Evolutionary conservation across 2,888 invertebrate species (phyloP).

Genomic region (Habroteleia sp.): DNA sequence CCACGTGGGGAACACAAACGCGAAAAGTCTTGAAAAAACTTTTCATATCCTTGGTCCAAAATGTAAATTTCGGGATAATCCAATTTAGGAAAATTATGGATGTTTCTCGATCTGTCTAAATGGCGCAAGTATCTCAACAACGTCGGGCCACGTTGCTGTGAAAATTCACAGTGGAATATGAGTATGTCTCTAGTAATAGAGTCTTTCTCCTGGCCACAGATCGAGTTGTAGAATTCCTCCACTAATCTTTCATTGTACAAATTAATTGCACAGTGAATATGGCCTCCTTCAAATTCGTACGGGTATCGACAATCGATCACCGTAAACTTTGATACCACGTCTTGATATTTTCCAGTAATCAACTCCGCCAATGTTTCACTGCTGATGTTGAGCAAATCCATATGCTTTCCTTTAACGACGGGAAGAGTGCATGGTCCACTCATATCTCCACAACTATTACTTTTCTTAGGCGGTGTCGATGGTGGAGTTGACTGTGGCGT

Average conservation of each 20-base stretch:
- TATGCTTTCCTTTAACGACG: too few species aligned
- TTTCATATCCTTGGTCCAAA: slow-evolving; percentile 93
- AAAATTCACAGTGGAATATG: slow-evolving; percentile 97
- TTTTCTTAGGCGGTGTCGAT: too few species aligned
- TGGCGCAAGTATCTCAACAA: slow-evolving; percentile 92
- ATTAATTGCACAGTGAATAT: slow-evolving; percentile 92
- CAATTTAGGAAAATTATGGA: slow-evolving; percentile 90
- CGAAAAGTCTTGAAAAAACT: slow-evolving; percentile 85
- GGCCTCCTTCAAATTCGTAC: slow-evolving; percentile 96
- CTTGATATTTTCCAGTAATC: too few species aligned
- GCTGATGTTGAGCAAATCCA: too few species aligned
- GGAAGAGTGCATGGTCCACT: too few species aligned
- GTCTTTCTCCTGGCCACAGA: too few species aligned
- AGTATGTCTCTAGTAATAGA: too few species aligned
- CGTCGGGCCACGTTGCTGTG: slow-evolving; percentile 96
- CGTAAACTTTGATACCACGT: too few species aligned
- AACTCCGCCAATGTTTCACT: too few species aligned
- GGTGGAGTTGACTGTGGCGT: too few species aligned
- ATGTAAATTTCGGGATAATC: slow-evolving; percentile 96
- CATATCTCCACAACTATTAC: too few species aligned
- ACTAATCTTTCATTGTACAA: slow-evolving; percentile 91
- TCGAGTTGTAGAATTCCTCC: slow-evolving; percentile 82
- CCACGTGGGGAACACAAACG: neutral
- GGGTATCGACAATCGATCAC: slow-evolving; percentile 93
- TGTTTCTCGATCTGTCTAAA: slow-evolving; percentile 90